Evolutionary conservation across 1,140 invertebrate genomes (phyloP).

Genomic region (Cephus cinctus): DNA sequence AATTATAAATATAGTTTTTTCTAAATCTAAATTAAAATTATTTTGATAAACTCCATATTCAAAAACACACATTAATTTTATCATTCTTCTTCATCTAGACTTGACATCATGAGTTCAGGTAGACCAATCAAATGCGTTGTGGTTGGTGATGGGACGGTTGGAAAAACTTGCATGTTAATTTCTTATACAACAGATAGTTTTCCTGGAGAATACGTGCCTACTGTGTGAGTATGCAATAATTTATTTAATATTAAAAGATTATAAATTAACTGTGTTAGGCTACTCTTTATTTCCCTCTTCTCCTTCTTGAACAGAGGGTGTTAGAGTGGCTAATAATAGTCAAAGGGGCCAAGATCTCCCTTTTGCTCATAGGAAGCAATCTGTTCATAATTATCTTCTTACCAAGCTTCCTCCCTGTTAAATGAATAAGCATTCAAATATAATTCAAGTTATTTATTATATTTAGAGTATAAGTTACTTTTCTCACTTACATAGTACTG

Average conservation of each 20-base stretch:
- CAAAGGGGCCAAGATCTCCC: slow-evolving; percentile 33
- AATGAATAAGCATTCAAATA: slow-evolving; percentile 29
- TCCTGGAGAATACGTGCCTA: slow-evolving; percentile 96
- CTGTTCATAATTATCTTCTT: slow-evolving; percentile 42
- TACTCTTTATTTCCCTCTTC: neutral
- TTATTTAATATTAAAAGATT: slow-evolving; percentile 6
- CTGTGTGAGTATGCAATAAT: slow-evolving; percentile 71
- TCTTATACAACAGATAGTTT: slow-evolving; percentile 99
- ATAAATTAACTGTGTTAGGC: too few species aligned
- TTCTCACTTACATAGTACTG: neutral
- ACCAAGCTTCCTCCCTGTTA: slow-evolving; percentile 28
- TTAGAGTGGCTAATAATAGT: slow-evolving; percentile 48
- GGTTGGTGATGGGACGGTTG: slow-evolving; percentile 89
- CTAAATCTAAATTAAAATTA: too few species aligned
- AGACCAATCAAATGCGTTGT: slow-evolving; percentile 97
- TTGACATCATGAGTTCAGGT: slow-evolving; percentile 71
- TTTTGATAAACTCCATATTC: too few species aligned
- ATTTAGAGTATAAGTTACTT: slow-evolving; percentile 9
- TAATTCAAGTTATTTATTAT: slow-evolving; percentile 14
- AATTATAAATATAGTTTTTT: too few species aligned
- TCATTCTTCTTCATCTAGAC: too few species aligned
- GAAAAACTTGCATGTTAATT: slow-evolving; percentile 99
- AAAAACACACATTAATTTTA: too few species aligned
- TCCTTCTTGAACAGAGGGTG: slow-evolving; percentile 15
- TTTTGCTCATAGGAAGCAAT: slow-evolving; percentile 44